Evolutionary conservation across 1,140 invertebrate species (phyloP), one percentile per base, ranked within the genome.

Genomic region (Rhizoglyphus robini): DNA sequence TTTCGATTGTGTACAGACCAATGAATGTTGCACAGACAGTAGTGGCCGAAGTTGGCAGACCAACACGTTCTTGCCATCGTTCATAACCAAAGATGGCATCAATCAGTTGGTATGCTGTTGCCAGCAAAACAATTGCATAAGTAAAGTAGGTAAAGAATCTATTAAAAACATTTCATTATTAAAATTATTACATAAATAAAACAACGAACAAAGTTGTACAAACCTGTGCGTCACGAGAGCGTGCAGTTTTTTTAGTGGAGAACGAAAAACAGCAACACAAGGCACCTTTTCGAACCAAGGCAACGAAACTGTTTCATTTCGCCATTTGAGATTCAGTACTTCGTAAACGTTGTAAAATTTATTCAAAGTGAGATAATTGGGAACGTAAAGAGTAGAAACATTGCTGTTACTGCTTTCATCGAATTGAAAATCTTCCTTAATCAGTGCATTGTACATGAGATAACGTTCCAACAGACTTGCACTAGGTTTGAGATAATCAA

Each of bases 291-390:
- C 77, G 73, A 84, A 89, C 86, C 87, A 89, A 0, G 86, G 83
- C 68, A 82, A 81, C 13, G 66, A 51, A 8, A 63, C 48, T 29
- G 69, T 30, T 2, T 64, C 61, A 59, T 76, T 79, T 68, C 83
- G 82, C 88, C 88, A 93, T 64, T 82, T 80, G 31, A 91, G 77
- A 63, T 82, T 82, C 36, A 80, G 77, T 13, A 82, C 80, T 70
- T 90, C 86, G 74, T 88, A 93, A 60, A 92, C 77, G 49, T 81
- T 80, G 47, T 85, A 81, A 75, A 92, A 91, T 76, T 91, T 88
- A 46, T 85, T 81, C 57, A 83, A 75, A 49, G 78, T 83, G 8
- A 92, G 73, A 3, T 76, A 76, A 2, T 87, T 86, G 13, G 23
- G 3, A 51, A 25, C 4, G 25, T 49, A 15, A 20, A 49, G 47